These are phyloP conservation scores for Arrhopalites spinosus DNA, from an alignment of 2,888 invertebrate genomes.

Conservation along the genomic window DNA sequence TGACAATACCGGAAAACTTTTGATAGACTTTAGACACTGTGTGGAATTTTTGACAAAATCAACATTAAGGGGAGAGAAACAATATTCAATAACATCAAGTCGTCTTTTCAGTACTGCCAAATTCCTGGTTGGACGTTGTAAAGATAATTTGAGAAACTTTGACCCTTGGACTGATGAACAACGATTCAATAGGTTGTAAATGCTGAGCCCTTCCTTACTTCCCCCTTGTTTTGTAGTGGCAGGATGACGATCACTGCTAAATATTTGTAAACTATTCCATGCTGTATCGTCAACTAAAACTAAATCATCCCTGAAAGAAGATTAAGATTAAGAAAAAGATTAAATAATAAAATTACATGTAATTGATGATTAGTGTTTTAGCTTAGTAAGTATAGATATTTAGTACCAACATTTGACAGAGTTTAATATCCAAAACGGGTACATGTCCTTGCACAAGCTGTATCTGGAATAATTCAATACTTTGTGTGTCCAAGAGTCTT, in stretches of 20 bases:
- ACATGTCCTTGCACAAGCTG: slow-evolving; percentile 59
- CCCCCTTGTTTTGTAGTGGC: slow-evolving; percentile 72
- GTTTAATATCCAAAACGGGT: slow-evolving; percentile 64
- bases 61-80: slow-evolving; percentile 67
- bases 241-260: slow-evolving; percentile 73
- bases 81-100: slow-evolving; percentile 73
- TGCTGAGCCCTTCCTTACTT: slow-evolving; percentile 72
- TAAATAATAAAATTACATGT: neutral
- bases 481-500: slow-evolving; percentile 71
- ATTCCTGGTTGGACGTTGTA: slow-evolving; percentile 74
- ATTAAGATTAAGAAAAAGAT: too few species aligned
- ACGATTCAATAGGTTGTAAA: slow-evolving; percentile 72
- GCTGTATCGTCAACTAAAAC: slow-evolving; percentile 74
- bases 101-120: slow-evolving; percentile 66
- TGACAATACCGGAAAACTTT: slow-evolving; percentile 67
- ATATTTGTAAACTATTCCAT: slow-evolving; percentile 77
- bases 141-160: slow-evolving; percentile 66
- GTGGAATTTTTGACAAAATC: slow-evolving; percentile 68
- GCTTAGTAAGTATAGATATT: too few species aligned
- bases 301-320: slow-evolving; percentile 66
- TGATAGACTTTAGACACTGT: slow-evolving; percentile 67
- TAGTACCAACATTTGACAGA: slow-evolving; percentile 68
- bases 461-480: slow-evolving; percentile 60
- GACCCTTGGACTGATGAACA: slow-evolving; percentile 74
- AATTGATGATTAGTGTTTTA: neutral